These are phyloP conservation scores for Belgica antarctica DNA, from an alignment of 2,888 invertebrate genomes.

Conservation along the genomic window DNA sequence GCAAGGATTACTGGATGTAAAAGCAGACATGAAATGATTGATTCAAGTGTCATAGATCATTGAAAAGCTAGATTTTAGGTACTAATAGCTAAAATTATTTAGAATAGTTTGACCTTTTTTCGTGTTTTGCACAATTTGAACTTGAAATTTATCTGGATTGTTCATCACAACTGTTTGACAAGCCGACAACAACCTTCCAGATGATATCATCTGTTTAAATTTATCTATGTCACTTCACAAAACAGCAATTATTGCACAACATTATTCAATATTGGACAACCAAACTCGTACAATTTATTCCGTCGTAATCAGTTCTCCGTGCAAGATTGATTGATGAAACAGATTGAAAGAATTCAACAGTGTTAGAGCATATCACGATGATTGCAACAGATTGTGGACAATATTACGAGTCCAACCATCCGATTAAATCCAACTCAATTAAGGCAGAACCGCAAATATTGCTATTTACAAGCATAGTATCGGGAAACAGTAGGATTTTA, in stretches of 20 bases:
- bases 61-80: neutral
- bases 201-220: neutral
- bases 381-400: neutral
- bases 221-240: neutral
- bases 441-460: conserved; percentile 5
- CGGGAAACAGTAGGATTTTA: neutral
- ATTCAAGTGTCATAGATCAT: neutral
- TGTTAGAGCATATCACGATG: neutral
- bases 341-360: conserved; percentile 3
- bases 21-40: neutral
- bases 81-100: too few species aligned
- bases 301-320: neutral
- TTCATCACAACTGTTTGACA: neutral
- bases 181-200: too few species aligned
- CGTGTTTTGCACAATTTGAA: too few species aligned
- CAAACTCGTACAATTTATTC: neutral
- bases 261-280: neutral
- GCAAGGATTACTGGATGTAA: conserved; percentile 6
- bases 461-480: neutral
- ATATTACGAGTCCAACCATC: neutral
- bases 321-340: neutral
- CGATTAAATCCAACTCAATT: neutral
- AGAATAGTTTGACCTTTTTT: too few species aligned
- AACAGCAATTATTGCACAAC: conserved; percentile 3
- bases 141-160: too few species aligned